These are phyloP conservation scores for Mythimna impura DNA, from an alignment of 2,888 invertebrate species.

Conservation along the genomic window DNA sequence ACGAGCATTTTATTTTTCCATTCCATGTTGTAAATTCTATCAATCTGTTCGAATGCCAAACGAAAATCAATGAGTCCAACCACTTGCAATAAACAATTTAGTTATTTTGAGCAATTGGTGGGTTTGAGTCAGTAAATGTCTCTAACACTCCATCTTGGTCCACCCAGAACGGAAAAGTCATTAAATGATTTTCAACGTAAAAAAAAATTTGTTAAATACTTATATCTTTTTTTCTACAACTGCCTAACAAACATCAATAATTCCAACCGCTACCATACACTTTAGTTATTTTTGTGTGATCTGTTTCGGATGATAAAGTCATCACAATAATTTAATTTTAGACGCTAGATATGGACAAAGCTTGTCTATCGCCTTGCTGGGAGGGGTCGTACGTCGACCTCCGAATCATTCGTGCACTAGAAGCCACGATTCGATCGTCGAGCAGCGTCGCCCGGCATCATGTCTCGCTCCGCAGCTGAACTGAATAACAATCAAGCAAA, in stretches of 20 bases:
- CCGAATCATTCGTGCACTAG: slow-evolving; percentile 74
- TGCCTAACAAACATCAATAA: slow-evolving; percentile 21
- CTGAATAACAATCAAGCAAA: slow-evolving; percentile 79
- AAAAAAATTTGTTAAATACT: too few relatives aligned
- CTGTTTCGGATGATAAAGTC: slow-evolving; percentile 34
- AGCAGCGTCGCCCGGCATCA: slow-evolving; percentile 69
- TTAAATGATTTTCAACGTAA: too few relatives aligned
- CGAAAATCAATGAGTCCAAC: slow-evolving; percentile 16
- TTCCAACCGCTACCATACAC: background rate
- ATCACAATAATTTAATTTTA: slow-evolving; percentile 58
- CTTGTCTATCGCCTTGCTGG: slow-evolving; percentile 62
- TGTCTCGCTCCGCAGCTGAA: slow-evolving; percentile 73
- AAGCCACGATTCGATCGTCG: slow-evolving; percentile 69
- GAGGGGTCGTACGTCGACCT: slow-evolving; percentile 77
- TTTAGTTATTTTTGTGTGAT: slow-evolving; percentile 27
- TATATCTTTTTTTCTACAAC: too few relatives aligned
- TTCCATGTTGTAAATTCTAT: background rate
- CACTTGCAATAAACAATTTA: background rate
- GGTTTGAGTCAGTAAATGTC: too few relatives aligned
- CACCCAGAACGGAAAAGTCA: too few relatives aligned
- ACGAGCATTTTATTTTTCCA: slow-evolving; percentile 8
- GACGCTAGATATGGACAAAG: slow-evolving; percentile 62
- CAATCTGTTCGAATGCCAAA: slow-evolving; percentile 2
- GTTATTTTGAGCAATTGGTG: slow-evolving; percentile 3
- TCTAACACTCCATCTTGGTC: too few relatives aligned